Percentiles rank a stretch among this genome's conserved stretches.
These are phyloP conservation scores for Drosophila lacicola DNA, from an alignment of 2,888 invertebrate species.

Conservation along the genomic window DNA sequence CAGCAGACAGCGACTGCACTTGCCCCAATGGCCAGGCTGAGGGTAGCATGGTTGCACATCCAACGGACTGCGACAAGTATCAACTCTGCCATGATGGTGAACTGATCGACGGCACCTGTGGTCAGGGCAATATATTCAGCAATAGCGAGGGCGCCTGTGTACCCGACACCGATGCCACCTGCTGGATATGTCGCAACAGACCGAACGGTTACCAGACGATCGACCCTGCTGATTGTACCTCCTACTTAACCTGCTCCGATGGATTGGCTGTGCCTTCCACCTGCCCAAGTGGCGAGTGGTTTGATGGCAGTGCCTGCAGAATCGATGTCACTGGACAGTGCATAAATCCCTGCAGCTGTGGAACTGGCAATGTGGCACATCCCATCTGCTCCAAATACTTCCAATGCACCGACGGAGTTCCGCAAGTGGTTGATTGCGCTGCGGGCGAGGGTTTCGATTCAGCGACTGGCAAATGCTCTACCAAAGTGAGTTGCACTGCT, in stretches of 20 bases:
- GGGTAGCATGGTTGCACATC: slow-evolving; percentile 59
- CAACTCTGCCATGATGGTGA: slow-evolving; percentile 65
- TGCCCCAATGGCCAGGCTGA: slow-evolving; percentile 65
- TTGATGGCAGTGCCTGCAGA: slow-evolving; percentile 57
- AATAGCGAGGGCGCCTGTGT: slow-evolving; percentile 50
- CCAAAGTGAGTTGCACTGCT: slow-evolving; percentile 46
- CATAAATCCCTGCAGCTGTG: slow-evolving; percentile 75
- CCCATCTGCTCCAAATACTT: slow-evolving; percentile 80
- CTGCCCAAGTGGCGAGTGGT: slow-evolving; percentile 67
- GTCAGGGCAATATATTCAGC: slow-evolving; percentile 71
- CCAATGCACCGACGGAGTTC: slow-evolving; percentile 67
- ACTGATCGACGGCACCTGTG: slow-evolving; percentile 68
- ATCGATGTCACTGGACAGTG: slow-evolving; percentile 75
- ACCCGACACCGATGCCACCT: slow-evolving; percentile 56
- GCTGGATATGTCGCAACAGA: slow-evolving; percentile 69
- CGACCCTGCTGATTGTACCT: slow-evolving; percentile 68
- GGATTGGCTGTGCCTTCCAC: slow-evolving; percentile 51
- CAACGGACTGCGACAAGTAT: slow-evolving; percentile 68
- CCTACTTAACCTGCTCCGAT: slow-evolving; percentile 69
- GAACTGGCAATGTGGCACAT: slow-evolving; percentile 62
- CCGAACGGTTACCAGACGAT: slow-evolving; percentile 67
- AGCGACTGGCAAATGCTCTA: slow-evolving; percentile 52
- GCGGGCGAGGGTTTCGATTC: slow-evolving; percentile 63
- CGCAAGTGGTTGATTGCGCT: slow-evolving; percentile 68
- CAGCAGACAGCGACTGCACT: slow-evolving; percentile 30